Conservation (phyloP, 2,113 vertebrate species). For the crab-eating macaque (Macaca fascicularis) region T2T-MFA8v1.1 NC_088393.1:44421501-44422000, state of each 20-base stretch:
- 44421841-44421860: not conserved
- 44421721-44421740: not conserved
- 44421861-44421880: not conserved
- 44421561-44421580: no score
- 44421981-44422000: not conserved
- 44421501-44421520: no score
- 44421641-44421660: not conserved
- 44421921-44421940: not conserved
- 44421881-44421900: not conserved
- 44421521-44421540: no score
- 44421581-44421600: no score
- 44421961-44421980: not conserved
- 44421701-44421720: not conserved
- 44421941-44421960: not conserved
- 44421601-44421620: no score
- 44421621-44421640: no score
- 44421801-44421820: conserved; percentile 16
- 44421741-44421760: not conserved
- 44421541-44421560: no score
- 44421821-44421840: conserved; percentile 3
- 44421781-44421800: not conserved
- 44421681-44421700: not conserved
- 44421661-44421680: not conserved
- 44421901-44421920: not conserved
- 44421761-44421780: not conserved